Base-by-base conservation (phyloP, 2,888 invertebrate genomes). In the Camptogramma bilineatum region DNA sequence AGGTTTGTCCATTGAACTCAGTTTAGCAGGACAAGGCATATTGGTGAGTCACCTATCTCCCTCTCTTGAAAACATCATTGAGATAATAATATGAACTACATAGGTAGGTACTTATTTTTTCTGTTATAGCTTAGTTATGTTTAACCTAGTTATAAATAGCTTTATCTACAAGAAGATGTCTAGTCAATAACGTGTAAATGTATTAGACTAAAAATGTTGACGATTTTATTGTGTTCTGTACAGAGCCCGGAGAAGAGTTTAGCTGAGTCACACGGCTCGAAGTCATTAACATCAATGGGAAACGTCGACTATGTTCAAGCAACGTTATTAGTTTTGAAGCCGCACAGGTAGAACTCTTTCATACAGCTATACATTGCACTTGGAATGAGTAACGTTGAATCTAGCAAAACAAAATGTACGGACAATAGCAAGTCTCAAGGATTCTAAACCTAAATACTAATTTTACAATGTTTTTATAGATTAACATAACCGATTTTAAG, bases 161-260 rank as follows among this genome's bases (percentile, higher is more conserved):
- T n/a, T n/a, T n/a, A n/a, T n/a, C n/a, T n/a, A n/a, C n/a, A n/a
- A n/a, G n/a, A n/a, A n/a, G n/a, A n/a, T n/a, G n/a, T 13, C n/a
- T 28, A 7, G 28, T 28, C 21, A 21, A 21, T 21, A 21, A 4
- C 4, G 21, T 21, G 4, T 21, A 31, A 10, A 2, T 28, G 28
- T 28, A 28, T n/a, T 39, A 44, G 0, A 1, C 44, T 44, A 16
- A 44, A 44, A 17, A 44, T 44, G 44, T 1, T 24, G 18, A 19
- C 19, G 19, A 9, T 44, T 42, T 44, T 52, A 10, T 13, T 13
- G 13, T 47, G 7, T 58, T 58, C 42, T 44, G 44, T 39, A 16
- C 72, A 91, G 91, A 91, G 90, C 66, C 87, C 88, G 18, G 84
- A 88, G 1, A 87, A 81, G 70, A 92, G 91, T 64, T 77, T 87